Conservation (phyloP, 23 tunicate genomes). For the Styela plicata region DNA sequence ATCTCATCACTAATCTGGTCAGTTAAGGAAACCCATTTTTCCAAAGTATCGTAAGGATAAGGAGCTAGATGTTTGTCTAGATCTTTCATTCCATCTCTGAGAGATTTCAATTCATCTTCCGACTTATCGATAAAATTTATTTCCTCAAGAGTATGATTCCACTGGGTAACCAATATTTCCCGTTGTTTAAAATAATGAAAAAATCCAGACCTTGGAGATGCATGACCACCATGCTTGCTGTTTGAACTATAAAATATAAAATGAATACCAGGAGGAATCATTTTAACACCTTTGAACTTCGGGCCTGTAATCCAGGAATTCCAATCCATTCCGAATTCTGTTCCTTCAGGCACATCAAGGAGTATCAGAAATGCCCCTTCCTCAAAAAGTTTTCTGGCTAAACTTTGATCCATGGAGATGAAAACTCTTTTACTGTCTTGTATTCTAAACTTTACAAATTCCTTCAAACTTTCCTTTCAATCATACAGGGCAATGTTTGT, state of each 20-base stretch:
- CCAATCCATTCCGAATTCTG: constrained; percentile 97
- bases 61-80: constrained; percentile 76
- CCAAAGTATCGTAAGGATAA: constrained; percentile 79
- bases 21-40: constrained; percentile 83
- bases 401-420: constrained; percentile 85
- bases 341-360: constrained; percentile 80
- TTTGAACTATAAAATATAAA: constrained; percentile 79
- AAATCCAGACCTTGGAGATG: constrained; percentile 88
- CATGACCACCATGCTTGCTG: constrained; percentile 42
- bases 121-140: constrained; percentile 18
- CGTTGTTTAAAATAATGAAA: constrained; percentile 60
- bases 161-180: constrained; percentile 67
- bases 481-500: too few relatives aligned
- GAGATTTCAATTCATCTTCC: constrained; percentile 24
- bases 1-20: constrained; percentile 31
- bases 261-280: constrained; percentile 97
- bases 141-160: constrained; percentile 55
- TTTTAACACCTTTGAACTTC: constrained; percentile 85
- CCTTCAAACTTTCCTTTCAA: too few relatives aligned
- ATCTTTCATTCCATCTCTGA: constrained; percentile 36
- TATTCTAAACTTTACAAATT: too few relatives aligned
- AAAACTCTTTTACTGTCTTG: too few relatives aligned
- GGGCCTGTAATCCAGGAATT: constrained; percentile 87
- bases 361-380: constrained; percentile 85
- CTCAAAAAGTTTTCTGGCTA: constrained; percentile 56